phyloP scores from a whole-genome alignment of 2,797 vertebrate species.

The Enteromius argenteus region DNA sequence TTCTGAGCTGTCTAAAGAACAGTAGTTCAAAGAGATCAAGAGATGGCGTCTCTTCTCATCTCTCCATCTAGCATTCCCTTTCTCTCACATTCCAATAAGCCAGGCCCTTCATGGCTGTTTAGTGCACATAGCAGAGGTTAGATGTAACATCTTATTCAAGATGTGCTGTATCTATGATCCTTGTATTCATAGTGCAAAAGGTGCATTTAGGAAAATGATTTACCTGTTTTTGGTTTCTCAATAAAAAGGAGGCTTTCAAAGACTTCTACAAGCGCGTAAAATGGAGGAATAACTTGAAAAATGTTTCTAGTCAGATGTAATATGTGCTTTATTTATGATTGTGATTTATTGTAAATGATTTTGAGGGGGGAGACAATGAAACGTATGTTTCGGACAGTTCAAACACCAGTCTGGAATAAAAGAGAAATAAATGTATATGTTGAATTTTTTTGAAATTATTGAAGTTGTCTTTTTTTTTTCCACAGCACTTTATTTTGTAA shows the following conservation, averaged over 20 bases:
- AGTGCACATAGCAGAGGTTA: conserved; percentile 55
- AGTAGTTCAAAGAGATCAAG: not conserved
- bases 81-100: conserved; percentile 63
- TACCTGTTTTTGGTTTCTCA: conserved; percentile 37
- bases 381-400: conserved; percentile 70
- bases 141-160: conserved; percentile 41
- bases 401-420: conserved; percentile 70
- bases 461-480: conserved; percentile 24
- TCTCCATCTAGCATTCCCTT: conserved; percentile 53
- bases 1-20: conserved; percentile 19
- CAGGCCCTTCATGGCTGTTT: conserved; percentile 55
- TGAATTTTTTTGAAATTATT: conserved; percentile 70
- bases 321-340: conserved; percentile 73
- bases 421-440: conserved; percentile 74
- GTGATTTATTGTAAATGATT: conserved; percentile 74
- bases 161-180: conserved; percentile 50
- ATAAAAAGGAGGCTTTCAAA: conserved; percentile 26
- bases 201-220: conserved; percentile 49
- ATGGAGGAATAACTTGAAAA: conserved; percentile 65
- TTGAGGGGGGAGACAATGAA: conserved; percentile 58
- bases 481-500: not conserved
- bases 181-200: conserved; percentile 52
- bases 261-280: conserved; percentile 26
- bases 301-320: conserved; percentile 68
- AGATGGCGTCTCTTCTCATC: conserved; percentile 1